Conservation (phyloP, 2,797 vertebrate species). For the Euthynnus affinis region DNA sequence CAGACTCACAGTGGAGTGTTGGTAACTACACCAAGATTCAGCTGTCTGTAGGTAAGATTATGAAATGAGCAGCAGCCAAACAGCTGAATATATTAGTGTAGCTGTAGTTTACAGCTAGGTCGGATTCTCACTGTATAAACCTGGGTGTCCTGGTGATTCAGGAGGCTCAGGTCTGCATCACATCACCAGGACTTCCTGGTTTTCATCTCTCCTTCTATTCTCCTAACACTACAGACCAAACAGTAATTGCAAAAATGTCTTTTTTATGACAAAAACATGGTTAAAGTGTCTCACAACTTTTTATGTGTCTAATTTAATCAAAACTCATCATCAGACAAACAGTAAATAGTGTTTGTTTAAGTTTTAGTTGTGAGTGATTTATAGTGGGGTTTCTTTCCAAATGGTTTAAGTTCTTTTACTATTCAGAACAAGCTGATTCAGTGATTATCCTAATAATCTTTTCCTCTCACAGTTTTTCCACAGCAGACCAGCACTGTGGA, state of each 20-base stretch:
- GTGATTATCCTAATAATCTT: neutral
- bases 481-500: neutral
- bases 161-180: neutral
- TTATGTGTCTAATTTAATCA: too few relatives aligned
- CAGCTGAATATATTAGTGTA: neutral
- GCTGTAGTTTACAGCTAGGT: neutral
- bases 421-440: neutral
- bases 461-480: slow-evolving; percentile 26
- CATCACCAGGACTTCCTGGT: neutral
- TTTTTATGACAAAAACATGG: too few relatives aligned
- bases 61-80: neutral
- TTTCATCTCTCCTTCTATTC: neutral
- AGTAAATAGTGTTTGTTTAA: too few relatives aligned
- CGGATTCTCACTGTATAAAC: too few relatives aligned
- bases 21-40: slow-evolving; percentile 51
- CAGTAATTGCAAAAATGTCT: too few relatives aligned
- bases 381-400: too few relatives aligned
- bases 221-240: neutral
- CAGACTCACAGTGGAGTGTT: slow-evolving; percentile 18
- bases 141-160: too few relatives aligned
- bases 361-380: too few relatives aligned
- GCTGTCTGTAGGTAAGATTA: slow-evolving; percentile 47
- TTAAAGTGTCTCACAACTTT: too few relatives aligned
- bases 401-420: too few relatives aligned
- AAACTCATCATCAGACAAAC: too few relatives aligned